Conservation (phyloP, 2,113 vertebrate genomes). For the Tetrax tetrax region DNA sequence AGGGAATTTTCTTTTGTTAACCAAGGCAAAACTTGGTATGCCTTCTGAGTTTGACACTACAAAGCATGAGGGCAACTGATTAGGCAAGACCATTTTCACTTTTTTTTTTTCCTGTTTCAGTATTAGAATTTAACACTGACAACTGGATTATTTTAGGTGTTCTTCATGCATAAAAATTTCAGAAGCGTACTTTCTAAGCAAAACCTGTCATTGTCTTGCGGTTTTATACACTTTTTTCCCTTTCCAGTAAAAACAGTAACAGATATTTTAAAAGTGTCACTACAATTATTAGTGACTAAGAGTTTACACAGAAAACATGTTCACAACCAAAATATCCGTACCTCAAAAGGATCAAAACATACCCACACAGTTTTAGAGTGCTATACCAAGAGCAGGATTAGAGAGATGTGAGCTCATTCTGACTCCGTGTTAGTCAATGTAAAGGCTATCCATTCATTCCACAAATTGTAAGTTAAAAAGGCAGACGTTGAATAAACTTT, state of each 20-base stretch:
- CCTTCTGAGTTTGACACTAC: not conserved
- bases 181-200: not conserved
- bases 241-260: not conserved
- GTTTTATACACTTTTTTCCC: not conserved
- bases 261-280: not conserved
- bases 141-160: not conserved
- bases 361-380: not conserved
- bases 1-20: not conserved
- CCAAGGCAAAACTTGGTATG: not conserved
- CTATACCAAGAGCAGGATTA: not conserved
- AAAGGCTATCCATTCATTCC: not conserved
- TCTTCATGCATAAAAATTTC: not conserved
- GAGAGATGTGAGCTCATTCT: not conserved
- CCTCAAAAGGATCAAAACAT: constrained; percentile 2
- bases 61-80: not conserved
- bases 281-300: not conserved
- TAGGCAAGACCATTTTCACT: not conserved
- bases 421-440: not conserved
- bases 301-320: not conserved
- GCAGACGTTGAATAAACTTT: not conserved
- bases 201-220: not conserved
- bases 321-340: not conserved
- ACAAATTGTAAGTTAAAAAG: not conserved
- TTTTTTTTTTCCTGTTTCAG: not conserved
- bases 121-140: not conserved